Evolutionary conservation across 1,140 invertebrate species (phyloP).

Genomic region (Nebria ingens): DNA sequence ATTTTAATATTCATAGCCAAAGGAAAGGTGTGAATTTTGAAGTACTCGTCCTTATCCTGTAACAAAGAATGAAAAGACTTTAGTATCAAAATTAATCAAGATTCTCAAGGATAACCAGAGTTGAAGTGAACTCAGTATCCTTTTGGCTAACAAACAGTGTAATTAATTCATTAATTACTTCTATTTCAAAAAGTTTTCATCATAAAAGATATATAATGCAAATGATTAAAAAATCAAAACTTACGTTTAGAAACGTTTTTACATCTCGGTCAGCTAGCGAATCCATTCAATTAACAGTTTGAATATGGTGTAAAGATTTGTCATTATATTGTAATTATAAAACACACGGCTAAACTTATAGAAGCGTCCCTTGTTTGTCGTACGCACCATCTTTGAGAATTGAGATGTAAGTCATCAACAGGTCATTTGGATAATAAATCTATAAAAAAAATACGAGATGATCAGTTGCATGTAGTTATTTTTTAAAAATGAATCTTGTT

Average conservation of each 20-base stretch:
- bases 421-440: slow-evolving; percentile 91
- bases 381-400: slow-evolving; percentile 99
- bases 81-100: too few species aligned
- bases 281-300: neutral
- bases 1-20: too few species aligned
- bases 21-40: too few species aligned
- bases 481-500: too few species aligned
- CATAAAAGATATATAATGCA: neutral
- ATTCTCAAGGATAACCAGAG: too few species aligned
- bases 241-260: neutral
- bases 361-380: slow-evolving; percentile 98
- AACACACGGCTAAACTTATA: slow-evolving; percentile 99
- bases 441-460: too few species aligned
- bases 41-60: too few species aligned
- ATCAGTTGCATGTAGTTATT: too few species aligned
- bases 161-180: neutral
- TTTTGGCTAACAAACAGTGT: slow-evolving; percentile 6
- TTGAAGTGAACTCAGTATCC: slow-evolving; percentile 1
- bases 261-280: neutral
- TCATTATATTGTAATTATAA: slow-evolving; percentile 32
- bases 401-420: slow-evolving; percentile 99
- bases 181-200: neutral
- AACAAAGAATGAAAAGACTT: too few species aligned
- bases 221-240: neutral
- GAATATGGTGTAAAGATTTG: slow-evolving; percentile 13